Percentiles rank a stretch among this genome's conserved stretches.
These are phyloP conservation scores for Chymomyza costata DNA, from an alignment of 1,140 invertebrate genomes.

Conservation along the genomic window DNA sequence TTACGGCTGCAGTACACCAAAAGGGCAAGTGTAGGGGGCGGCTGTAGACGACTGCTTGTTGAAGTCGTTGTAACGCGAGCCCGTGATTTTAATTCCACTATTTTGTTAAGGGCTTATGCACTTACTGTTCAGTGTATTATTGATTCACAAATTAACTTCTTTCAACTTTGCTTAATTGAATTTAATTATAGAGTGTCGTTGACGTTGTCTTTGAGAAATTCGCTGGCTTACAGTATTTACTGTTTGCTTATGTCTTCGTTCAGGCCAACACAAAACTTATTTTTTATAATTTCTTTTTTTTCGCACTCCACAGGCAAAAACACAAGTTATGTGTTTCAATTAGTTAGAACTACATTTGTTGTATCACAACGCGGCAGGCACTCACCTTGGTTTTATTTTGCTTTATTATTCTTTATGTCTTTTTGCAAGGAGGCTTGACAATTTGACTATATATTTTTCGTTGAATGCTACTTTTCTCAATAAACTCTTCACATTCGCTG, in stretches of 20 bases:
- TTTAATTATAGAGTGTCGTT: conserved; percentile 49
- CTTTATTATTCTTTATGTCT: conserved; percentile 35
- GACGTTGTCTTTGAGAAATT: conserved; percentile 19
- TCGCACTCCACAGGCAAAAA: conserved; percentile 4
- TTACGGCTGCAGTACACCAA: conserved; percentile 2
- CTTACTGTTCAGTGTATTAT: conserved; percentile 6
- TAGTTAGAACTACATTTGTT: too few species aligned
- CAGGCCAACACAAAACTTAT: conserved; percentile 25
- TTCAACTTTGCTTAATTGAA: conserved; percentile 42
- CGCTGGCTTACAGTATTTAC: conserved; percentile 37
- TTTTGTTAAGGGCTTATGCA: too few species aligned
- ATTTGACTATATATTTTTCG: conserved; percentile 24
- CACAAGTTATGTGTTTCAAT: not conserved
- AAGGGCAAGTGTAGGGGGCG: conserved; percentile 2
- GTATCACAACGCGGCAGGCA: not conserved
- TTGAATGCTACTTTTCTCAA: not conserved
- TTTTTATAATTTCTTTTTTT: conserved; percentile 16
- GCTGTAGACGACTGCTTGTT: conserved; percentile 6
- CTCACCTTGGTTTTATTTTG: conserved; percentile 43
- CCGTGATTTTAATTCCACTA: too few species aligned
- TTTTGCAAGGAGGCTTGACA: conserved; percentile 32
- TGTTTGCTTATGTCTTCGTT: conserved; percentile 41
- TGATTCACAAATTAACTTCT: conserved; percentile 42
- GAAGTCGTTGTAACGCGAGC: too few species aligned
- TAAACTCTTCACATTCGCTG: conserved; percentile 28